A percentile compares a stretch with the other conserved stretches of the same genome.
Evolutionary conservation across 2,113 vertebrate genomes (phyloP).

Genomic region (Trichechus manatus): DNA sequence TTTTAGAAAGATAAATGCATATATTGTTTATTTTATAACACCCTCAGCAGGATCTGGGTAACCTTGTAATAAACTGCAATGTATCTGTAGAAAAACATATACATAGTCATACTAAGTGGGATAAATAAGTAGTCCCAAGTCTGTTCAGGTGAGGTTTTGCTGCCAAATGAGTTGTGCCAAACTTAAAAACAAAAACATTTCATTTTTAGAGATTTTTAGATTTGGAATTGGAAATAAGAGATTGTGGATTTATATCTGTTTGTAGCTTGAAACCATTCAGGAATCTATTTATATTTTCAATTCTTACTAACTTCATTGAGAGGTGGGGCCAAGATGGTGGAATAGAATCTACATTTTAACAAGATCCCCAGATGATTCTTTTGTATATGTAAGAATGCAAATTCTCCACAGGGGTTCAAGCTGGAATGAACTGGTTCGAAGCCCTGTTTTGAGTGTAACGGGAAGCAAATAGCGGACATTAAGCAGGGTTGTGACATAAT

Average conservation of each 20-base stretch:
- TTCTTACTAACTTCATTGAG: slow-evolving; percentile 1
- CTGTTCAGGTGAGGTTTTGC: background rate
- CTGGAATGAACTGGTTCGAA: too few species aligned
- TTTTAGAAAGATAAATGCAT: background rate
- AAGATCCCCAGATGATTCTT: too few species aligned
- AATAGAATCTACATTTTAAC: too few species aligned
- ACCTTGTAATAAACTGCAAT: background rate
- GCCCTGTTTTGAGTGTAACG: too few species aligned
- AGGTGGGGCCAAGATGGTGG: too few species aligned
- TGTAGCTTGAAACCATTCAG: background rate
- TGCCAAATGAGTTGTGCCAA: background rate
- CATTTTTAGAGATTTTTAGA: slow-evolving; percentile 38
- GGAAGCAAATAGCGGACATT: too few species aligned
- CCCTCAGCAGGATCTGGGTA: background rate
- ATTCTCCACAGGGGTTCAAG: too few species aligned
- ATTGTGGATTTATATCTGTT: background rate
- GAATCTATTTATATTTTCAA: background rate
- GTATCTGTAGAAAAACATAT: slow-evolving; percentile 1
- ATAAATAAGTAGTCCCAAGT: background rate
- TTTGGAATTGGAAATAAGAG: slow-evolving; percentile 39
- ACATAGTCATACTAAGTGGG: background rate
- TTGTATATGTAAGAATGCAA: too few species aligned
- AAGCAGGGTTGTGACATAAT: background rate
- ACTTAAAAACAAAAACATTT: background rate
- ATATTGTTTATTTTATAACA: background rate